Conservation (phyloP, 2,888 invertebrate species). For the Lepidocyrtinus sp. region DNA sequence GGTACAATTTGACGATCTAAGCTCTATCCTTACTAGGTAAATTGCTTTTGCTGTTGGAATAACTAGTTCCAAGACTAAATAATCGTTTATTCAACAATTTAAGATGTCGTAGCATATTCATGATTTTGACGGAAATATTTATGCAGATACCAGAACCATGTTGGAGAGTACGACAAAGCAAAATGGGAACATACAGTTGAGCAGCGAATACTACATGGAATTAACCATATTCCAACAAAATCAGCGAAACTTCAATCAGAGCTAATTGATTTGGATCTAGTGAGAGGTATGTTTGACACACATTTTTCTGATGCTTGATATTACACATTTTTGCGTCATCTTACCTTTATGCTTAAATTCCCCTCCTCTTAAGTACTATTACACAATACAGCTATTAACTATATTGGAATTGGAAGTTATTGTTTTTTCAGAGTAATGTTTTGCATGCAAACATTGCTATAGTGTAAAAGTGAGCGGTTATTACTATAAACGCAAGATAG, state of each 20-base stretch:
- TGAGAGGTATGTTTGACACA: constrained; percentile 89
- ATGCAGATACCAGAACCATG: constrained; percentile 93
- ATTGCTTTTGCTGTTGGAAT: neutral
- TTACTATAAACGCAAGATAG: too few species aligned
- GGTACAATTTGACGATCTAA: constrained; percentile 69
- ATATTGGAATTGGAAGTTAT: too few species aligned
- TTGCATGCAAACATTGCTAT: too few species aligned
- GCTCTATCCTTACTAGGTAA: constrained; percentile 69
- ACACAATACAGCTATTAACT: too few species aligned
- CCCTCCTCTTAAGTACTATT: too few species aligned
- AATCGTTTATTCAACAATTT: neutral
- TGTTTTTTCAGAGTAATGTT: too few species aligned
- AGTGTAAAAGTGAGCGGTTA: too few species aligned
- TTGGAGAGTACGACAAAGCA: constrained; percentile 97
- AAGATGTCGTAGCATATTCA: neutral
- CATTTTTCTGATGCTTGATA: too few species aligned
- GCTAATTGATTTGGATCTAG: constrained; percentile 95
- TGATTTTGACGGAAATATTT: neutral
- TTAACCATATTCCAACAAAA: constrained; percentile 85
- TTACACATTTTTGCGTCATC: too few species aligned
- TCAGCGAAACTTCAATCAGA: constrained; percentile 89
- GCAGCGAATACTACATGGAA: constrained; percentile 88
- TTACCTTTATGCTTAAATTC: too few species aligned
- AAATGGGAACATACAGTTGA: constrained; percentile 98
- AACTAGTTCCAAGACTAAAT: neutral